Conservation (phyloP, 2,888 invertebrate genomes). For the Macaria notata region DNA sequence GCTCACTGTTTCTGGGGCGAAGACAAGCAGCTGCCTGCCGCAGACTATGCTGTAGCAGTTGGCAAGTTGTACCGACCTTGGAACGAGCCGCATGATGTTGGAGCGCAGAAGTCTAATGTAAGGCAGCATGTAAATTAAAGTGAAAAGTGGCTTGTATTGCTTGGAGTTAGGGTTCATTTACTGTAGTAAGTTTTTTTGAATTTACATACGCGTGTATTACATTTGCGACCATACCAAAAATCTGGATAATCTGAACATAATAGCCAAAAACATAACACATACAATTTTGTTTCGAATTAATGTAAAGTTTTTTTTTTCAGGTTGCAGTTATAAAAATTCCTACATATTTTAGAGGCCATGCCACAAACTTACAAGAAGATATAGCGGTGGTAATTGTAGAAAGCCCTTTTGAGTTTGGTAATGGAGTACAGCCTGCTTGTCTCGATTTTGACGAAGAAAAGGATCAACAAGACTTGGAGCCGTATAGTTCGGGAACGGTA, state of each 20-base stretch:
- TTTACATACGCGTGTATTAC: too few species aligned
- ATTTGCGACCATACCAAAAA: too few species aligned
- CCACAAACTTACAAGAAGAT: constrained; percentile 80
- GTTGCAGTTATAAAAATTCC: constrained; percentile 66
- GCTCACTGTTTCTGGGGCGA: constrained; percentile 8
- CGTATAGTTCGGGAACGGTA: too few species aligned
- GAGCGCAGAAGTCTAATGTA: constrained; percentile 58
- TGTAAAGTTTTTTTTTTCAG: constrained; percentile 38
- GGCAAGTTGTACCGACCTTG: constrained; percentile 62
- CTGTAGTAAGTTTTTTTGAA: too few species aligned
- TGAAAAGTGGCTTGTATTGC: too few species aligned
- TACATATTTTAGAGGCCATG: constrained; percentile 67
- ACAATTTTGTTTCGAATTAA: too few species aligned
- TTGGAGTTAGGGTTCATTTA: too few species aligned
- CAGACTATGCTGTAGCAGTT: not conserved
- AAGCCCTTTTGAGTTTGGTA: not conserved
- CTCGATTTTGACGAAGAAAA: constrained; percentile 4
- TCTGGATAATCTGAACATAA: too few species aligned
- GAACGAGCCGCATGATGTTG: constrained; percentile 42
- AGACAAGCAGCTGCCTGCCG: not conserved
- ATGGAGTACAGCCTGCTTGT: constrained; percentile 1
- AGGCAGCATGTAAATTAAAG: too few species aligned
- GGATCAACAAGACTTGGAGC: too few species aligned
- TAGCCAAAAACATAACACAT: too few species aligned
- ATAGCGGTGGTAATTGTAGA: constrained; percentile 74